Evolutionary conservation across 2,113 vertebrate species (phyloP), one percentile per base, ranked within the genome.

Genomic region (Rutilus rutilus): DNA sequence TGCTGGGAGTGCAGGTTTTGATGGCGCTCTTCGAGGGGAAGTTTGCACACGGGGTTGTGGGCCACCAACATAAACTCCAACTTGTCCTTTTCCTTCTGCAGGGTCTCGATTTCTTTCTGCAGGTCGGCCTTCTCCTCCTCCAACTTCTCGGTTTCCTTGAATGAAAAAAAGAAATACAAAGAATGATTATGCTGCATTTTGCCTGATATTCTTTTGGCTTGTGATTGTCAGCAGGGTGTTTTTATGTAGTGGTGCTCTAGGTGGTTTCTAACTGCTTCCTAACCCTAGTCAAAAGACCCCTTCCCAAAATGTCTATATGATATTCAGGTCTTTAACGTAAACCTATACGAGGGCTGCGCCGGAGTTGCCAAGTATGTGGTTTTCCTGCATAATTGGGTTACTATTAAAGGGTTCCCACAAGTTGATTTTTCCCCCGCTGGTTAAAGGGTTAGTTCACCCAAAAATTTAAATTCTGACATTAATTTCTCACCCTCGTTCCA

Each of bases 11-110:
- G 91, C 2, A 90, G 65, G 1, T 7, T 80, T 60, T 92, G 91
- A 78, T 94, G 94, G 78, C 93, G 94, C 15, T 98, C 97, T 1
- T 98, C 97, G 0, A 94, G 93, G 74, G 97, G 97, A 90, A 99
- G 96, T 92, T 99, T 99, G 92, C 98, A 99, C 88, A 97, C 94
- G 0, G 98, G 97, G 82, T 98, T 97, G 57, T 99, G 98, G 83
- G 98, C 98, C 33, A 99, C 98, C 89, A 99, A 90, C 97, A 99
- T 98, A 93, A 99, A 99, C 90, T 99, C 98, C 93, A 99, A 93
- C 94, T 98, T 99, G 91, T 99, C 98, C 88, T 99, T 99, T 94
- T 99, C 98, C 86, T 99, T 99, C 94, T 98, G 97, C 83, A 99
- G 93, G 78, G 92, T 96, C 33, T 98, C 97, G 0, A 99, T 99